Percentiles rank a stretch among this genome's conserved stretches.
phyloP scores from a whole-genome alignment of 2,888 invertebrate species.

The Ceraclea dissimilis region DNA sequence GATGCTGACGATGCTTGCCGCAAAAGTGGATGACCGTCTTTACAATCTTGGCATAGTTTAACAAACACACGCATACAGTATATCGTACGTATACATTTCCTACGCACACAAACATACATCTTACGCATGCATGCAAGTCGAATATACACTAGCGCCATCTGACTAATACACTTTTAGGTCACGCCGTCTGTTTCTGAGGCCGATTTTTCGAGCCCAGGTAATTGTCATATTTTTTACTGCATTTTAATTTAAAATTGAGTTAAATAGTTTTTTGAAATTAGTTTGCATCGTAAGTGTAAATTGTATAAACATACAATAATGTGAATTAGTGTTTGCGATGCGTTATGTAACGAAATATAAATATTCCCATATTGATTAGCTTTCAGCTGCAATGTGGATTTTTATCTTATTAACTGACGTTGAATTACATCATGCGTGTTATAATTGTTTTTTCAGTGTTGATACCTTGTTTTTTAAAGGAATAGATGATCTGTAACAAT shows the following conservation, averaged over 20 bases:
- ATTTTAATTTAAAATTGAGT: neutral
- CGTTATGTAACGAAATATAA: slow-evolving; percentile 15
- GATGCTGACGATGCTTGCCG: too few species aligned
- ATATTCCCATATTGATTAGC: slow-evolving; percentile 16
- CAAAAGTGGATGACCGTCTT: too few species aligned
- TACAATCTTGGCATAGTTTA: too few species aligned
- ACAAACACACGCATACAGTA: too few species aligned
- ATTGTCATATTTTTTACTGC: slow-evolving; percentile 12
- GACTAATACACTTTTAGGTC: neutral
- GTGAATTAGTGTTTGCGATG: neutral
- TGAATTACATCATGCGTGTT: slow-evolving; percentile 2
- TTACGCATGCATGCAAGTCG: too few species aligned
- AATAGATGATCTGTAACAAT: neutral
- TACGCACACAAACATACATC: too few species aligned
- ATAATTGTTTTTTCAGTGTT: neutral
- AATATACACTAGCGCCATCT: neutral
- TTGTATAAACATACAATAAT: neutral
- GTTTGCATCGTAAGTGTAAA: neutral
- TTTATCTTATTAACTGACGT: neutral
- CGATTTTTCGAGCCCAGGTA: slow-evolving; percentile 21
- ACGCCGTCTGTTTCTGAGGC: slow-evolving; percentile 9
- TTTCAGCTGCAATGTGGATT: neutral
- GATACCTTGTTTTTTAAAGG: neutral
- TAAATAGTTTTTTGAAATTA: neutral
- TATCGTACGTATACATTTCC: too few species aligned